phyloP scores from a whole-genome alignment of 2,113 vertebrate species.

The Indri indri region DNA sequence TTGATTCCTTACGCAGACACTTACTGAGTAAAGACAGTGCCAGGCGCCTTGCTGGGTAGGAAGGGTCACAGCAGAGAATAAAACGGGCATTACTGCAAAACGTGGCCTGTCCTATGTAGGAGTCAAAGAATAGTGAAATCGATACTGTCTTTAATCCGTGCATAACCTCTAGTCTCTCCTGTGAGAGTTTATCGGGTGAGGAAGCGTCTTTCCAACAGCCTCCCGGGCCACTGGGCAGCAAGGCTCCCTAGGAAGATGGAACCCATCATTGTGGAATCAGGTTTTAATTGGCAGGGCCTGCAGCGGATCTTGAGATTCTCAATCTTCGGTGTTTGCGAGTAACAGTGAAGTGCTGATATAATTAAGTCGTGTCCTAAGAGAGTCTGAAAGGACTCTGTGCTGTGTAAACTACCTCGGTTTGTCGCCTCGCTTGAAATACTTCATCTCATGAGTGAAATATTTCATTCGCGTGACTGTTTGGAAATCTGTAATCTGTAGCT shows the following conservation, averaged over 20 bases:
- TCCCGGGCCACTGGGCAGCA: background rate
- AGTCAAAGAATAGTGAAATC: fast-evolving
- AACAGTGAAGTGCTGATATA: background rate
- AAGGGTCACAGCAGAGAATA: fast-evolving
- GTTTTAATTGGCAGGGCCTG: background rate
- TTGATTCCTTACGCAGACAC: fast-evolving
- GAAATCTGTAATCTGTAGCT: background rate
- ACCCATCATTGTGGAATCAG: background rate
- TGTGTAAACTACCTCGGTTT: background rate
- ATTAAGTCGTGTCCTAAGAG: background rate
- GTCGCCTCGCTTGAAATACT: background rate
- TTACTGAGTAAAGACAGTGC: too few relatives aligned
- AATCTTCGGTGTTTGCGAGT: background rate
- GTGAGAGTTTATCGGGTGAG: background rate
- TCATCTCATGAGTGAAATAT: too few relatives aligned
- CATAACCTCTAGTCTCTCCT: background rate
- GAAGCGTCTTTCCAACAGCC: background rate
- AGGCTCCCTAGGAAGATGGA: background rate
- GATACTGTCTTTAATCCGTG: fast-evolving
- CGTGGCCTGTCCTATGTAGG: too few relatives aligned
- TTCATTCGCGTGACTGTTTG: background rate
- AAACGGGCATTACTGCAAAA: fast-evolving
- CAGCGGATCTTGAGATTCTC: background rate
- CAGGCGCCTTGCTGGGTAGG: too few relatives aligned
- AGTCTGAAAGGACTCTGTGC: background rate